These are phyloP conservation scores for Porites lobata DNA, from an alignment of 92 coral and sea anemone genomes.

Conservation along the genomic window DNA sequence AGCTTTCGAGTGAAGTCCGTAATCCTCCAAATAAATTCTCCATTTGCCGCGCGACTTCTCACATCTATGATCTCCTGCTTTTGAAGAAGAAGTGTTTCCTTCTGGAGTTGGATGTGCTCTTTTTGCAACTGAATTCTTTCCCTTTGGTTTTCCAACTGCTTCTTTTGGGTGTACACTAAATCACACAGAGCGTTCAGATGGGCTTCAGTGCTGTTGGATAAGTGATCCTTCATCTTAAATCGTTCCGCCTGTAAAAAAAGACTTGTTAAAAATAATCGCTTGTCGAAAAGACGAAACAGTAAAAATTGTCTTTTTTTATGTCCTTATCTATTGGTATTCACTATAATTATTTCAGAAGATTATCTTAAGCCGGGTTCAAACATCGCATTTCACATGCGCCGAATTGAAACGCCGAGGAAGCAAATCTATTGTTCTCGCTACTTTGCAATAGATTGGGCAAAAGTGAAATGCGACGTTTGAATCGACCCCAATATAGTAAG, in stretches of 20 bases:
- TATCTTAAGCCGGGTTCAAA: too few relatives aligned
- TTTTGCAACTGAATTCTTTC: constrained; percentile 96
- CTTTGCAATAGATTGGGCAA: too few relatives aligned
- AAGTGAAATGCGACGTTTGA: too few relatives aligned
- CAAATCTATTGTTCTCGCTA: too few relatives aligned
- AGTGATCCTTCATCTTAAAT: constrained; percentile 86
- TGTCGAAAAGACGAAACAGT: too few relatives aligned
- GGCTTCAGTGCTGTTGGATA: constrained; percentile 63
- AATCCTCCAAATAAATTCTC: constrained; percentile 94
- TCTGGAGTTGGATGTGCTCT: constrained; percentile 95
- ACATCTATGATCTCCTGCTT: constrained; percentile 88
- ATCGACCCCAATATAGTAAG: too few relatives aligned
- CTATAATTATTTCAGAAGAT: too few relatives aligned
- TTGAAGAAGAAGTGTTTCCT: constrained; percentile 86
- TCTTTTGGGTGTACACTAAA: constrained; percentile 81
- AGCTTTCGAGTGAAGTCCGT: constrained; percentile 83
- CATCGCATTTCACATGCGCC: too few relatives aligned
- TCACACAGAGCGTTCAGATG: constrained; percentile 84
- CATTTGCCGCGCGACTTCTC: constrained; percentile 91
- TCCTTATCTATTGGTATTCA: too few relatives aligned
- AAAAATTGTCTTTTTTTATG: too few relatives aligned
- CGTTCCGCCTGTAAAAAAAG: constrained; percentile 78
- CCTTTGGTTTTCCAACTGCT: constrained; percentile 84
- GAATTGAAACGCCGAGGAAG: too few relatives aligned
- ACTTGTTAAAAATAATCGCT: not conserved